Base-by-base conservation (phyloP, 2,888 invertebrate genomes). In the Hyposoter didymator region DNA sequence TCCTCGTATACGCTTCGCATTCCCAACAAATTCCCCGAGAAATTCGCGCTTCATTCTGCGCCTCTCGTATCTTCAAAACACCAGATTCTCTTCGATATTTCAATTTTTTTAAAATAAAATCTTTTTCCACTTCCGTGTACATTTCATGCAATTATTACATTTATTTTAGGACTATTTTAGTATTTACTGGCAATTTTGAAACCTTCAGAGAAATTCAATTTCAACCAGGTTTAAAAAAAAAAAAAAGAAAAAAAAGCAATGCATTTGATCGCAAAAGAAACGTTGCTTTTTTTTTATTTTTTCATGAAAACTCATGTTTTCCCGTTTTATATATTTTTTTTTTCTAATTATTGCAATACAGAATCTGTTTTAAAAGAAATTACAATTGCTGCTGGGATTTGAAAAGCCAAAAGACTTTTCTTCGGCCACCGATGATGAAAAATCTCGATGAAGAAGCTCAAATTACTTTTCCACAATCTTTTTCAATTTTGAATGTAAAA, bases 1-100 rank as follows among this genome's bases (percentile, higher is more conserved):
- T 70, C 43, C 39, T n/a, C 70, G 12, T 67, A 69, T n/a, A 39
- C 67, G 43, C 70, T 43, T 49, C 52, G 76, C 52, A 52, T 66
- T 82, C 52, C 17, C 75, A 35, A 43, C 19, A 49, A 78, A 55
- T 43, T 64, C 72, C 52, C 28, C 64, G 55, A 52, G 22, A 82
- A 76, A 62, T 72, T 78, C 55, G 67, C 67, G 55, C 66, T 35
- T n/a, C 22, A 17, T 35, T 19, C 12, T 66, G 49, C 76, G 6
- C 39, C 19, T n/a, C 17, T 22, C 1, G 22, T 43, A 17, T 45
- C 19, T 59, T 59, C 43, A 28, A 62, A 74, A 74, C 28, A 47
- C 32, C 47, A 52, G 66, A 76, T 66, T 39, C 22, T 32, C n/a
- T 39, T 39, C 28, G 6, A 4, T 59, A 14, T 28, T 28, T 14